Conservation (phyloP, 2,888 invertebrate species). For the Leistus spinibarbis region DNA sequence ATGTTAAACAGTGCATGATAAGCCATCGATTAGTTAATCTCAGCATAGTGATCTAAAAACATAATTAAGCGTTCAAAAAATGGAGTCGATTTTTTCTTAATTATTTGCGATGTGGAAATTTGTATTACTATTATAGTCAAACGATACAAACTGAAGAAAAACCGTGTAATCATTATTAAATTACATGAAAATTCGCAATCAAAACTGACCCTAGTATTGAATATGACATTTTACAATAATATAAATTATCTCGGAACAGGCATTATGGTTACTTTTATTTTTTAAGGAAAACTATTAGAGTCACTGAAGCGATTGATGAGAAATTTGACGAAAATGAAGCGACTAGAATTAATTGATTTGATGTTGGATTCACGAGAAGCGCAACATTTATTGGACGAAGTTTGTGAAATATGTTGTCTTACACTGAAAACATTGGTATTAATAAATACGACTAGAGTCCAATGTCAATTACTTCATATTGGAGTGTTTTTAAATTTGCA, state of each 20-base stretch:
- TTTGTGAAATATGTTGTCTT: conserved; percentile 68
- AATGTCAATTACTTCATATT: conserved; percentile 73
- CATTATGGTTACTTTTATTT: neutral
- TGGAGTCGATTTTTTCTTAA: too few species aligned
- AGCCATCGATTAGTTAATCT: too few species aligned
- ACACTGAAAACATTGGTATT: conserved; percentile 68
- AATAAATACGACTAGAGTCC: conserved; percentile 75
- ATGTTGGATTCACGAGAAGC: conserved; percentile 76
- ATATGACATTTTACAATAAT: too few species aligned
- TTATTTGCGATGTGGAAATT: neutral
- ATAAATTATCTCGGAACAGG: too few species aligned
- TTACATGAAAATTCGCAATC: too few species aligned
- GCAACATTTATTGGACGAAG: conserved; percentile 72
- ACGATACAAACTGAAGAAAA: too few species aligned
- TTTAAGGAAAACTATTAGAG: conserved; percentile 65
- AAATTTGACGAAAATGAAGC: conserved; percentile 67
- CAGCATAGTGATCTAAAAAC: too few species aligned
- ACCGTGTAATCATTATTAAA: too few species aligned
- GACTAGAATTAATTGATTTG: conserved; percentile 73
- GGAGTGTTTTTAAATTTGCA: conserved; percentile 77
- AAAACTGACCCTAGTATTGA: too few species aligned
- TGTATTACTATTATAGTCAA: conserved; percentile 1
- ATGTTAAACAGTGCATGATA: too few species aligned
- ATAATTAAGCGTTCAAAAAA: too few species aligned
- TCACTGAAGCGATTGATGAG: conserved; percentile 71